Evolutionary conservation across 2,888 invertebrate genomes (phyloP).

Genomic region (Agrenia bidenticulata): DNA sequence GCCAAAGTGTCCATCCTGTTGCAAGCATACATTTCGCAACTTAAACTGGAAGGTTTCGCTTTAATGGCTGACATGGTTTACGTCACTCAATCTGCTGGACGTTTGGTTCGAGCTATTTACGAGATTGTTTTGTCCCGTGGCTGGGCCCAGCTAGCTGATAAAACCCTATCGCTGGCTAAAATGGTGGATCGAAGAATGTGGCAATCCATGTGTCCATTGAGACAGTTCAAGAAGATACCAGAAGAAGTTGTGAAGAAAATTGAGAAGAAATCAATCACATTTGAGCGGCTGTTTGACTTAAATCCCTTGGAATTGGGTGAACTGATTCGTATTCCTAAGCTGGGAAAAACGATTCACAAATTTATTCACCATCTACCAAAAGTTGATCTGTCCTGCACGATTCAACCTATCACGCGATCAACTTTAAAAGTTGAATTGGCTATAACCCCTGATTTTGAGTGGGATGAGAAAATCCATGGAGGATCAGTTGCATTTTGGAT

Average conservation of each 20-base stretch:
- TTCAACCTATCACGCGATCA: conserved; percentile 93
- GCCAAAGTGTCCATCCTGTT: conserved; percentile 94
- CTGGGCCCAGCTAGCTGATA: conserved; percentile 97
- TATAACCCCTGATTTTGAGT: conserved; percentile 97
- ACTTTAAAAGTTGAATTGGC: conserved; percentile 94
- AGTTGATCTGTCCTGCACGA: conserved; percentile 91
- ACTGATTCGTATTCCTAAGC: conserved; percentile 82
- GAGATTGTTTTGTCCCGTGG: conserved; percentile 84
- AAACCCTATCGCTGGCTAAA: conserved; percentile 91
- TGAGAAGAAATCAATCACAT: conserved; percentile 95
- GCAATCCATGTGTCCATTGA: conserved; percentile 97
- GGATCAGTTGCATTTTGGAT: conserved; percentile 67
- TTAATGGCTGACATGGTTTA: conserved; percentile 99
- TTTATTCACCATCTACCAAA: conserved; percentile 97
- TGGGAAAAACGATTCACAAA: conserved; percentile 93
- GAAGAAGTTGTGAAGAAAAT: conserved; percentile 95
- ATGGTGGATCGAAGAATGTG: conserved; percentile 99
- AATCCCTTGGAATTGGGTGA: conserved; percentile 98
- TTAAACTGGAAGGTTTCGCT: conserved; percentile 97
- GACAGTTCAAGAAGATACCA: conserved; percentile 97
- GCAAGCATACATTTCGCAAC: conserved; percentile 93
- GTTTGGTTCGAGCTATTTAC: conserved; percentile 92
- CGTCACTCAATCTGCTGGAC: conserved; percentile 93
- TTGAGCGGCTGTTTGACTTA: conserved; percentile 92
- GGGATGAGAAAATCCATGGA: conserved; percentile 91